Evolutionary conservation across 2,797 vertebrate species (phyloP).

Genomic region (Chaunax sp.): DNA sequence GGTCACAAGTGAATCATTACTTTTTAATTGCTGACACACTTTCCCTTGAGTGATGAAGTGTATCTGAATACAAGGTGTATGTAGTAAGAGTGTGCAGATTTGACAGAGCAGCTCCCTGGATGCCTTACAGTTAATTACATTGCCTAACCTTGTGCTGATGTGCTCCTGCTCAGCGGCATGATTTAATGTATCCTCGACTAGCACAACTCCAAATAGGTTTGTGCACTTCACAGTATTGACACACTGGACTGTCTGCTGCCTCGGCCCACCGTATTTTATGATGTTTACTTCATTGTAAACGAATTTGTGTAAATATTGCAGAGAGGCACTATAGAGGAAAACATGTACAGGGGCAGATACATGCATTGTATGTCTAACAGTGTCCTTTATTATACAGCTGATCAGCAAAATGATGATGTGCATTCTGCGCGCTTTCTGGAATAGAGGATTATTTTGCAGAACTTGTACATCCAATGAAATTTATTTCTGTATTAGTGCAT

Average conservation of each 20-base stretch:
- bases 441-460: constrained; percentile 18
- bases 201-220: constrained; percentile 43
- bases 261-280: constrained; percentile 19
- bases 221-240: constrained; percentile 49
- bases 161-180: constrained; percentile 54
- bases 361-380: constrained; percentile 18
- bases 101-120: constrained; percentile 81
- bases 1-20: constrained; percentile 63
- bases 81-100: constrained; percentile 65
- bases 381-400: constrained; percentile 39
- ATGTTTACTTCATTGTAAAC: constrained; percentile 52
- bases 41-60: constrained; percentile 70
- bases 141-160: constrained; percentile 71
- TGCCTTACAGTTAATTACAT: constrained; percentile 84
- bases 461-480: constrained; percentile 13
- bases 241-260: constrained; percentile 36
- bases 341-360: constrained; percentile 15
- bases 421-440: constrained; percentile 31
- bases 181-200: constrained; percentile 61
- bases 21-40: constrained; percentile 71
- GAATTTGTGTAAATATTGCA: constrained; percentile 50
- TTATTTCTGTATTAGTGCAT: background rate
- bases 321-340: constrained; percentile 15
- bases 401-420: constrained; percentile 41
- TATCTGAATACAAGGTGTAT: constrained; percentile 68